Conservation (phyloP, 2,113 vertebrate species). For the Hypanus sabinus region DNA sequence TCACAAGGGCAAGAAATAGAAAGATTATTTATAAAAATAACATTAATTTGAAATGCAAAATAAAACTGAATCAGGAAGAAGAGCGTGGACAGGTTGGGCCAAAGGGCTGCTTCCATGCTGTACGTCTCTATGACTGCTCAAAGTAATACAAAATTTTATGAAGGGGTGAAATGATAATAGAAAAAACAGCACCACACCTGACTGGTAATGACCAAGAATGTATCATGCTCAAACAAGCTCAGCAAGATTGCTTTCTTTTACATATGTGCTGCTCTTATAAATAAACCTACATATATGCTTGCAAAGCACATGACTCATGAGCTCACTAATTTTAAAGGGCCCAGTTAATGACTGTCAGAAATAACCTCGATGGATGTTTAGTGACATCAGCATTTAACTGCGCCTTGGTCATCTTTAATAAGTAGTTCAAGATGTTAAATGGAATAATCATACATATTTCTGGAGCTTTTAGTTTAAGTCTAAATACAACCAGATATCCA, state of each 20-base stretch:
- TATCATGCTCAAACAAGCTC: background rate
- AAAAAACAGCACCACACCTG: background rate
- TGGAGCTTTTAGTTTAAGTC: background rate
- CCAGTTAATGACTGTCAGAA: background rate
- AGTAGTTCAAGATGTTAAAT: background rate
- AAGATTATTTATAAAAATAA: background rate
- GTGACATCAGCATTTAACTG: background rate
- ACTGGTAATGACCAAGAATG: background rate
- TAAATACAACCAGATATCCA: background rate
- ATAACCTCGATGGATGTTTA: background rate
- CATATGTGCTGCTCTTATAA: background rate
- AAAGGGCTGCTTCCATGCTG: no score
- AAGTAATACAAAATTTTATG: background rate
- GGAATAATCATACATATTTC: background rate
- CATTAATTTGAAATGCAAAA: background rate
- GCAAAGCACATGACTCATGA: background rate
- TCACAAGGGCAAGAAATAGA: constrained; percentile 25
- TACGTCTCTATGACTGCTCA: background rate
- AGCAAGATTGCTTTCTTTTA: background rate
- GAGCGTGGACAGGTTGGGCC: background rate
- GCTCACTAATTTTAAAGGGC: background rate
- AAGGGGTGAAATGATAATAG: background rate
- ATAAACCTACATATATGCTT: background rate
- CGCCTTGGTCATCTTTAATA: background rate
- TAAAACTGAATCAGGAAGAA: background rate